Conservation (phyloP, 2,113 vertebrate species). For the Bufo bufo region DNA sequence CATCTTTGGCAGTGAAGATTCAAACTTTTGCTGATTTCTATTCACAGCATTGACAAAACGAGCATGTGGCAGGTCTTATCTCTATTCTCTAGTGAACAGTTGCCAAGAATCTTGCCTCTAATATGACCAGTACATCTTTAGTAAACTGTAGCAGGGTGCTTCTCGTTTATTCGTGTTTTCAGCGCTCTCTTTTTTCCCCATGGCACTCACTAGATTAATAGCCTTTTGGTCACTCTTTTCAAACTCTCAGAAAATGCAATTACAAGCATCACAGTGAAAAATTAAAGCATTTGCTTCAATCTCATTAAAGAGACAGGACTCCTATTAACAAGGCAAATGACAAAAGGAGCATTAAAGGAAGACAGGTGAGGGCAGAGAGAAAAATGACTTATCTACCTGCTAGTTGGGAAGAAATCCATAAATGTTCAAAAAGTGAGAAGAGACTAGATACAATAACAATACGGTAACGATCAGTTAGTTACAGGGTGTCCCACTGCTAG, state of each 20-base stretch:
- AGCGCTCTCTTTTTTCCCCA: conserved; percentile 18
- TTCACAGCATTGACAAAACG: too few relatives aligned
- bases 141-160: not conserved
- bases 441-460: not conserved
- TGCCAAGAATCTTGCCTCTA: not conserved
- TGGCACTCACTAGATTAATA: conserved; percentile 44
- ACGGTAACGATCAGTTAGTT: not conserved
- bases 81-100: not conserved
- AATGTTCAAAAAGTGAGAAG: not conserved
- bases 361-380: not conserved
- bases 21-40: too few relatives aligned
- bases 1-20: too few relatives aligned
- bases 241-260: conserved; percentile 56
- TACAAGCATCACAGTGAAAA: conserved; percentile 47
- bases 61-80: not conserved
- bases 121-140: too few relatives aligned
- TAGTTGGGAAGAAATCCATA: not conserved
- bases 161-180: not conserved
- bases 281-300: conserved; percentile 44
- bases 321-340: conserved; percentile 52
- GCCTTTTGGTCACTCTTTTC: conserved; percentile 49
- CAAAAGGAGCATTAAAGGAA: conserved; percentile 4
- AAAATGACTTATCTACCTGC: not conserved
- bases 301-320: conserved; percentile 54
- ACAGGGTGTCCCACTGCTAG: not conserved